phyloP scores from a whole-genome alignment of 2,113 vertebrate genomes.

The Oreamnos americanus region DNA sequence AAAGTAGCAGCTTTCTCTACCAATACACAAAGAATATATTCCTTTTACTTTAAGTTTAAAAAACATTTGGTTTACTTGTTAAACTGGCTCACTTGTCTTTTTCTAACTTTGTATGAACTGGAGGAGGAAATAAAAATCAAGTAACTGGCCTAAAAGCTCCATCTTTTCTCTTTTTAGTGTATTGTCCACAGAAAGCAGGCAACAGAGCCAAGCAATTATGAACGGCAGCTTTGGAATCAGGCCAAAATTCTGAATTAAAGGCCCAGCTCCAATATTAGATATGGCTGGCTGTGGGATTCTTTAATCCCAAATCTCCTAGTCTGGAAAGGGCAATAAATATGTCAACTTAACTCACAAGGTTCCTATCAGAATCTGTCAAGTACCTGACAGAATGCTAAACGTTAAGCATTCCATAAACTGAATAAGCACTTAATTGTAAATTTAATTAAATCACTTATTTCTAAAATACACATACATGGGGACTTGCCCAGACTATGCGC shows the following conservation, averaged over 20 bases:
- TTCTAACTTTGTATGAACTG: background rate
- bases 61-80: background rate
- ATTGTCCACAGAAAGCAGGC: background rate
- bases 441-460: background rate
- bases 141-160: background rate
- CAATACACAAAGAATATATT: background rate
- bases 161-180: background rate
- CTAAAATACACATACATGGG: background rate
- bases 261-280: background rate
- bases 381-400: background rate
- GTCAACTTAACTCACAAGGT: background rate
- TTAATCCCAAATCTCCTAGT: background rate
- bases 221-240: background rate
- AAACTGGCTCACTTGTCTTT: background rate
- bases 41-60: background rate
- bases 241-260: background rate
- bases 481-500: background rate
- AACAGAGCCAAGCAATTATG: background rate
- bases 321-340: background rate
- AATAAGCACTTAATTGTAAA: background rate
- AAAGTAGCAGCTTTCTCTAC: background rate
- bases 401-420: background rate
- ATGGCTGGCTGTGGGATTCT: background rate
- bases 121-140: constrained; percentile 32
- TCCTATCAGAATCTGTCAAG: background rate